Percentiles rank a stretch among this genome's conserved stretches.
phyloP scores from a whole-genome alignment of 2,797 vertebrate species.

The Sternotherus odoratus region DNA sequence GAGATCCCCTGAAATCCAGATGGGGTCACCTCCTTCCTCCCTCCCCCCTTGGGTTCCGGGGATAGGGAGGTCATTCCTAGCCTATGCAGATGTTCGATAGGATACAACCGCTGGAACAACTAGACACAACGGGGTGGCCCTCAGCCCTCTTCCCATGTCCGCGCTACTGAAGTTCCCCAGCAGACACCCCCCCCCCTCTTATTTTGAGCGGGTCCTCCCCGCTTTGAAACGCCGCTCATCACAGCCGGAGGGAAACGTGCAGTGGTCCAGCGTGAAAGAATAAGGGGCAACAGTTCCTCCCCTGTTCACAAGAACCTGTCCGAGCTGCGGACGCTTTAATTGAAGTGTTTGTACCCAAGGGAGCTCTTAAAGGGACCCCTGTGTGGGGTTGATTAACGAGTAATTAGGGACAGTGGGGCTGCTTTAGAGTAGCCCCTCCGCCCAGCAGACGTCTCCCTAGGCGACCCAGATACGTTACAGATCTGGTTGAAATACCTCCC shows the following conservation, averaged over 20 bases:
- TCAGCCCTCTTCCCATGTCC: not conserved
- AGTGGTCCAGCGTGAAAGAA: not conserved
- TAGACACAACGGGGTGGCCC: not conserved
- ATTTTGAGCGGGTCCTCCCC: not conserved
- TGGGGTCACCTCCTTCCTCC: not conserved
- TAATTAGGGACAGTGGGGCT: conserved; percentile 17
- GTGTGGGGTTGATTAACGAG: conserved; percentile 20
- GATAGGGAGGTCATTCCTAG: not conserved
- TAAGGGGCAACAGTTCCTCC: not conserved
- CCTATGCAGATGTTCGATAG: not conserved
- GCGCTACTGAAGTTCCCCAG: not conserved
- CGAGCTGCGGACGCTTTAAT: conserved; percentile 24
- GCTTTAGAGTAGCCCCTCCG: not conserved
- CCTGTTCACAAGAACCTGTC: not conserved
- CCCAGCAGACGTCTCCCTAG: conserved; percentile 42
- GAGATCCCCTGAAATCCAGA: not conserved
- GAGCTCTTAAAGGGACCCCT: conserved; percentile 7
- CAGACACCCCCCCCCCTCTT: conserved; percentile 1
- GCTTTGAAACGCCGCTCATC: conserved; percentile 9
- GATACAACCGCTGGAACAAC: not conserved
- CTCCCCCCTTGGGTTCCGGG: not conserved
- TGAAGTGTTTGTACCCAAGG: not conserved
- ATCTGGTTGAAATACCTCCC: conserved; percentile 30
- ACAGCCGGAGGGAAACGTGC: not conserved
- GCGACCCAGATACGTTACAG: conserved; percentile 63